Base-by-base conservation (phyloP, 1,140 invertebrate genomes). In the Laodelphax striatellus region DNA sequence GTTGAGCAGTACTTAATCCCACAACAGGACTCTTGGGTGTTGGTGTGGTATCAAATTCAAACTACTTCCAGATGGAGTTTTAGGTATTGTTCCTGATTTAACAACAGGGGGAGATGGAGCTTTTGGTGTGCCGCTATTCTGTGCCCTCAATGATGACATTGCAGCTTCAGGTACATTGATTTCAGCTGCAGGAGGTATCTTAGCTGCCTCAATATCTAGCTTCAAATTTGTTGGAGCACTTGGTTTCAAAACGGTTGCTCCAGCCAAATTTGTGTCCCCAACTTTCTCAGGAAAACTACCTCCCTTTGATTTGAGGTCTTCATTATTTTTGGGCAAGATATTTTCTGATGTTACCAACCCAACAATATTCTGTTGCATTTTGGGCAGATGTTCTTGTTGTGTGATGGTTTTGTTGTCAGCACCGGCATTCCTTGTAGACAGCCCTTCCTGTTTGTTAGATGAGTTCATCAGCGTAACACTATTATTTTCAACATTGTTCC, bases 31-130 rank as follows among this genome's bases (percentile, higher is more conserved):
- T 38, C 34, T 38, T 38, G 1, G 55, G 55, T 19, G 55, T 19
- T 8, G 55, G 21, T 3, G 34, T 16, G 13, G 55, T 3, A 57
- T 57, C 34, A 31, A 57, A 41, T 38, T 57, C n/a, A 41, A 57
- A 22, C 43, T 57, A 38, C 43, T 42, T 11, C 43, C 55, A 24
- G 38, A 19, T 9, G 38, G 16, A 2, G 53, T 19, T 55, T 28
- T 55, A 19, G 53, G n/a, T 22, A 24, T 24, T 55, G 53, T 55
- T 5, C 34, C n/a, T 43, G 55, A 57, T n/a, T n/a, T 57, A 9
- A 41, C 38, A 42, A 16, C 55, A 31, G 55, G 34, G 2, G 16
- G 14, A 38, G 34, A 11, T 38, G 34, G 11, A 9, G 11, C 34
- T 55, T 55, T 55, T 17, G 34, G 9, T n/a, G 53, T 55, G 2